phyloP scores from a whole-genome alignment of 2,797 vertebrate genomes.

The Pangasius djambal region DNA sequence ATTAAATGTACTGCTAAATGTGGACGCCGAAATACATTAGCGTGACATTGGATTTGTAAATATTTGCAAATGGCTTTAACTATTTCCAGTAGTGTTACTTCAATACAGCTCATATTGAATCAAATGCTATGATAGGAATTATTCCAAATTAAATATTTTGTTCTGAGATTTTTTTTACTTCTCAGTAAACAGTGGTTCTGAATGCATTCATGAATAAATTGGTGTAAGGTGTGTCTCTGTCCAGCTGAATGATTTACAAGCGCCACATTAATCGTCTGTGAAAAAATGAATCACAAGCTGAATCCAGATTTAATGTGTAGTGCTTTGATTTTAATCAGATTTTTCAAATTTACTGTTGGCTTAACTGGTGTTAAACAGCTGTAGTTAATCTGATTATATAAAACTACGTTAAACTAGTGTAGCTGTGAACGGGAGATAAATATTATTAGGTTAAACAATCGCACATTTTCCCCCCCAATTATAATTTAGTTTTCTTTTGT shows the following conservation, averaged over 20 bases:
- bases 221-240: conserved; percentile 6
- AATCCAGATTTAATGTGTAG: neutral
- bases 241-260: conserved; percentile 13
- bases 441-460: neutral
- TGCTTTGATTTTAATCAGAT: neutral
- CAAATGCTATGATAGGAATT: too few relatives aligned
- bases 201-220: conserved; percentile 15
- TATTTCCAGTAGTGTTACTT: neutral
- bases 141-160: neutral
- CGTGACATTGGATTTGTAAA: neutral
- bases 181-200: neutral
- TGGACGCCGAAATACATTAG: neutral
- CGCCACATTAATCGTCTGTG: neutral
- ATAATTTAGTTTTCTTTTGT: neutral
- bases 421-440: neutral
- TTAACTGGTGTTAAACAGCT: neutral
- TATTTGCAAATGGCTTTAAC: neutral
- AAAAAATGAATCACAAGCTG: neutral
- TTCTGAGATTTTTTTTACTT: neutral
- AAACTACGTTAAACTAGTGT: too few relatives aligned
- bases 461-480: neutral
- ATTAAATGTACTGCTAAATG: too few relatives aligned
- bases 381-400: neutral
- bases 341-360: neutral
- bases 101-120: neutral